Percentiles rank a stretch among this genome's conserved stretches.
phyloP scores from a whole-genome alignment of 2,797 vertebrate genomes.

The Emys orbicularis region DNA sequence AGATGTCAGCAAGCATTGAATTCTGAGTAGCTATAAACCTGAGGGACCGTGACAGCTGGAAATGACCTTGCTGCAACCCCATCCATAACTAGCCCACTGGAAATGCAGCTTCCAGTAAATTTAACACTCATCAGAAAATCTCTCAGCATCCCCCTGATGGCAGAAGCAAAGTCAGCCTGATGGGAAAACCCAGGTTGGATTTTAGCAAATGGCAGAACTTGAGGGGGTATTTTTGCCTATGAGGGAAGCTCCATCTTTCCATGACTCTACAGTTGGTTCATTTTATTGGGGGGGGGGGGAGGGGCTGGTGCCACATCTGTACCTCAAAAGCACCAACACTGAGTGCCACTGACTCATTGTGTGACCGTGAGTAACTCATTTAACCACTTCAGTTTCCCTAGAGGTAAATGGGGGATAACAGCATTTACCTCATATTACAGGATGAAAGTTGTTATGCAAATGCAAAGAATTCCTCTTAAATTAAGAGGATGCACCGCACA shows the following conservation, averaged over 20 bases:
- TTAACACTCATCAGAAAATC: not conserved
- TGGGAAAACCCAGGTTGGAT: not conserved
- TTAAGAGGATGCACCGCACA: not conserved
- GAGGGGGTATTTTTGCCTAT: not conserved
- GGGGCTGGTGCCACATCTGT: not conserved
- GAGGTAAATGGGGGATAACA: not conserved
- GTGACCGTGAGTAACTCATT: not conserved
- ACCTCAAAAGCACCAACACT: not conserved
- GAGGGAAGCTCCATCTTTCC: not conserved
- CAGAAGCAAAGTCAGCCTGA: not conserved
- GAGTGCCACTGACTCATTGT: rapidly evolving
- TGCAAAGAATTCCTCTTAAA: not conserved
- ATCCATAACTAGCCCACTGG: not conserved
- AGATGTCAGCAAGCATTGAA: conserved; percentile 46
- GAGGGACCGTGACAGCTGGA: conserved; percentile 3
- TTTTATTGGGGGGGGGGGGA: not conserved
- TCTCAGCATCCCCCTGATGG: not conserved
- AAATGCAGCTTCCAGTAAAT: rapidly evolving
- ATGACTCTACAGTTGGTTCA: not conserved
- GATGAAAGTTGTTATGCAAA: not conserved
- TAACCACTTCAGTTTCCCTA: not conserved
- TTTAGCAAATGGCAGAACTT: not conserved
- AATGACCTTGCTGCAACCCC: conserved; percentile 24
- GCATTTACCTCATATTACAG: not conserved
- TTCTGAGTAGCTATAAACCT: conserved; percentile 36